Conservation (phyloP, 1,140 invertebrate species). For the Ceratosolen solmsi region DNA sequence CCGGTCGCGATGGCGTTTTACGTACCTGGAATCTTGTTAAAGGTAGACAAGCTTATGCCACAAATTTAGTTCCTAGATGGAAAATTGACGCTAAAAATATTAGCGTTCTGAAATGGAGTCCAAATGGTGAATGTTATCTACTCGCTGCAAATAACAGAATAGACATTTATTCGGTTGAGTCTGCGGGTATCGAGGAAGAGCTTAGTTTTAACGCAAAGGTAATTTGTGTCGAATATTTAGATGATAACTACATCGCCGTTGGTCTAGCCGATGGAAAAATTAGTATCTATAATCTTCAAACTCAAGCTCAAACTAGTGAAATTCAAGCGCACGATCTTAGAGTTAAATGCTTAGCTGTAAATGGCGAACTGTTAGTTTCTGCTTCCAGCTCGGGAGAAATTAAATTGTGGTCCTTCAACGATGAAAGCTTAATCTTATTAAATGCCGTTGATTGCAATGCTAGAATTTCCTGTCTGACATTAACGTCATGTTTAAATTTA, state of each 20-base stretch:
- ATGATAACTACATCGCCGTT: constrained; percentile 77
- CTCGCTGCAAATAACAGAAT: constrained; percentile 80
- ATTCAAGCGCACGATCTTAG: constrained; percentile 78
- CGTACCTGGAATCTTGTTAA: constrained; percentile 96
- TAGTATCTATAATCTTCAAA: constrained; percentile 76
- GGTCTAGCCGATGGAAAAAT: constrained; percentile 84
- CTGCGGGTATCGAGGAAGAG: constrained; percentile 78
- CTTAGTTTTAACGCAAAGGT: constrained; percentile 78
- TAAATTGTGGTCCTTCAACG: constrained; percentile 80
- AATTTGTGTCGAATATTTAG: constrained; percentile 77
- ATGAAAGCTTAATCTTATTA: constrained; percentile 69
- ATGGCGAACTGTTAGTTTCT: constrained; percentile 75
- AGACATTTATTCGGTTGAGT: constrained; percentile 85
- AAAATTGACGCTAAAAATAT: constrained; percentile 72
- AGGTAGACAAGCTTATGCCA: constrained; percentile 89
- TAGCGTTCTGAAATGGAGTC: constrained; percentile 78
- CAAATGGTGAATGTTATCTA: constrained; percentile 82
- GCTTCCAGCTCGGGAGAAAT: constrained; percentile 85
- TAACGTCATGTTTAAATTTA: constrained; percentile 49
- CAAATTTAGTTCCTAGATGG: constrained; percentile 83
- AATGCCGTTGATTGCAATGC: constrained; percentile 62
- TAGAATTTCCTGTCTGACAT: constrained; percentile 68
- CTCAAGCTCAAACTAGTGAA: constrained; percentile 68
- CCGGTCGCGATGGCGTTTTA: constrained; percentile 87
- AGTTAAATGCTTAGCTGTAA: constrained; percentile 79